Evolutionary conservation across 2,888 invertebrate species (phyloP).

Genomic region (Clusia tigrina): DNA sequence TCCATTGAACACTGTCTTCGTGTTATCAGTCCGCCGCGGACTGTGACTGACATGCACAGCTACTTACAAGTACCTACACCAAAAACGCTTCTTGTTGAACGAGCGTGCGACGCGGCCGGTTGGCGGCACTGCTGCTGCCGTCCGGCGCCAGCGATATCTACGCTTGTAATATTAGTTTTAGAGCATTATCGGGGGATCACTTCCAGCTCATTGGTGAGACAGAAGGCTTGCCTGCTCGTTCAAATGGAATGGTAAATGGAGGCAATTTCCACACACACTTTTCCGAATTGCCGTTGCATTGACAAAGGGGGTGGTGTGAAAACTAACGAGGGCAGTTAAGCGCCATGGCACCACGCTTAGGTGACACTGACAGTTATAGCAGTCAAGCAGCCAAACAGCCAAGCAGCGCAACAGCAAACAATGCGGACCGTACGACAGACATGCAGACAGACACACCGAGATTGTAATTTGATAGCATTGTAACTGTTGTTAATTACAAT

Average conservation of each 20-base stretch:
- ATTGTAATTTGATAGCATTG: slow-evolving; percentile 51
- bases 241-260: background rate
- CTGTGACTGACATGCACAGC: background rate
- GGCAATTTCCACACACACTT: background rate
- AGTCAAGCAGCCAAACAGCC: slow-evolving; percentile 33
- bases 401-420: slow-evolving; percentile 7
- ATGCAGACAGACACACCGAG: slow-evolving; percentile 35
- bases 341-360: slow-evolving; percentile 45
- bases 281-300: slow-evolving; percentile 1
- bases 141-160: slow-evolving; percentile 59
- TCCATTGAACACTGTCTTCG: background rate
- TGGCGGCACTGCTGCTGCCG: slow-evolving; percentile 57
- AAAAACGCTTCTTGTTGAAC: slow-evolving; percentile 48
- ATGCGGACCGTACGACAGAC: slow-evolving; percentile 12
- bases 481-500: slow-evolving; percentile 51
- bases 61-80: background rate
- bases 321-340: slow-evolving; percentile 29
- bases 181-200: slow-evolving; percentile 58
- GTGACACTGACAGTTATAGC: slow-evolving; percentile 52
- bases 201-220: slow-evolving; percentile 50
- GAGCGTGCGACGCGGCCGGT: slow-evolving; percentile 59
- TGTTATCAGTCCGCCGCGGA: background rate
- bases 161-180: slow-evolving; percentile 56
- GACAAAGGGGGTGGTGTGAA: slow-evolving; percentile 25
- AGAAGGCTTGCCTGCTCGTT: slow-evolving; percentile 15